Evolutionary conservation across 2,888 invertebrate genomes (phyloP).

Genomic region (Dione juno): DNA sequence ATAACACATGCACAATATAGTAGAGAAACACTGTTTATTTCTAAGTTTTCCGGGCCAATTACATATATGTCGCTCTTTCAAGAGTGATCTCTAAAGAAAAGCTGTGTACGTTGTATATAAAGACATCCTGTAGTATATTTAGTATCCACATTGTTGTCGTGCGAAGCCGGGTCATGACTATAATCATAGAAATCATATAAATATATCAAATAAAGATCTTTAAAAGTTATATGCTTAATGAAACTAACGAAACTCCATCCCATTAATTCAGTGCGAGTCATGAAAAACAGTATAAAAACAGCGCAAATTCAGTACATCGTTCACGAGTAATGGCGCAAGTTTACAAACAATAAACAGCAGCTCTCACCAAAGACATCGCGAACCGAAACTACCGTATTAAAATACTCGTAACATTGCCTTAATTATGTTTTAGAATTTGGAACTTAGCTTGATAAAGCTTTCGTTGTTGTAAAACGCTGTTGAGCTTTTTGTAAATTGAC

Average conservation of each 20-base stretch:
- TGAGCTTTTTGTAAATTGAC: neutral
- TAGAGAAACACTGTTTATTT: no score
- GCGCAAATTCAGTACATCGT: conserved; percentile 30
- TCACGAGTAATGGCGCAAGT: conserved; percentile 36
- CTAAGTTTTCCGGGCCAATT: no score
- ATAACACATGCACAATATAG: no score
- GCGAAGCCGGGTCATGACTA: no score
- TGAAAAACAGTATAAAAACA: conserved; percentile 33
- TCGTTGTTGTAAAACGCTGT: neutral
- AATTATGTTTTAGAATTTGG: conserved; percentile 23
- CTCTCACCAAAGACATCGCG: conserved; percentile 31
- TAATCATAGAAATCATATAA: no score
- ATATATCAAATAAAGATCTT: neutral
- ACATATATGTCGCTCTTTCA: no score
- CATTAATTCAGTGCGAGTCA: conserved; percentile 6
- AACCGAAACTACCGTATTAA: conserved; percentile 34
- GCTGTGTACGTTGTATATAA: no score
- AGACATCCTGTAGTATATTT: no score
- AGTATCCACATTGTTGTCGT: no score
- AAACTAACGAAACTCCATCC: conserved; percentile 1
- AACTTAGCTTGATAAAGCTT: conserved; percentile 3
- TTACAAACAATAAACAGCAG: conserved; percentile 35
- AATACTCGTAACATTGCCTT: conserved; percentile 34
- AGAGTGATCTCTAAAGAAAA: no score
- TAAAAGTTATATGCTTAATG: conserved; percentile 3